Evolutionary conservation across 2,113 vertebrate genomes (phyloP), one percentile per base, ranked within the genome.

Genomic region (Cololabis saira): DNA sequence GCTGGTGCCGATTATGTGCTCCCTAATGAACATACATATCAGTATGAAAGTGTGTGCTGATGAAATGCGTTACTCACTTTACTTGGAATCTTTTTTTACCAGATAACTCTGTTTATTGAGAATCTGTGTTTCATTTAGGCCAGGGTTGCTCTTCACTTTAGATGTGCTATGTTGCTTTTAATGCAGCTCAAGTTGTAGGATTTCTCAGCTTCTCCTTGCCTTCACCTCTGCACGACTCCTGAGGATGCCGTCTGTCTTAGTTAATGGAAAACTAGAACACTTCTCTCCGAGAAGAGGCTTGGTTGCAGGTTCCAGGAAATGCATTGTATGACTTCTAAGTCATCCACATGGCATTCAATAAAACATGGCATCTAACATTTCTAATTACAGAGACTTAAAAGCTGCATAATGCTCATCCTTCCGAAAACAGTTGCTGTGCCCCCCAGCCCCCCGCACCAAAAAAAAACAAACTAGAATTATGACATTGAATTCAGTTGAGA

Each of bases 1-100:
- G 67, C 73, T 50, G 44, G 61, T 78, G 53, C 66, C 78, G 75
- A 76, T 76, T 65, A 81, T 76, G 50, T 78, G 67, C 66, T 78
- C 55, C 68, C 79, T 81, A 85, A 89, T 83, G 79, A 89, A 82
- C 68, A 77, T 63, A 66, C 27, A 3, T 74, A 76, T 65, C 41
- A 67, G 59, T 55, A 1, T 3, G 40, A 61, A 12, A 50, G 4
- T 13, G 33, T 52, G 17, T 37, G 59, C 44, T 15, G 45, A 80
- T 53, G 52, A 55, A 56, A 64, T 58, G 2, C 78, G 48, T 44
- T 54, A 48, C 40, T 63, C 41, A 19, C 48, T 57, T 42, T n/a
- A n/a, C n/a, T n/a, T n/a, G n/a, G n/a, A n/a, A n/a, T n/a, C n/a
- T n/a, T n/a, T n/a, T n/a, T n/a, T n/a, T n/a, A n/a, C n/a, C n/a